Evolutionary conservation across 1,140 invertebrate genomes (phyloP).

Genomic region (Odontomachus brunneus): DNA sequence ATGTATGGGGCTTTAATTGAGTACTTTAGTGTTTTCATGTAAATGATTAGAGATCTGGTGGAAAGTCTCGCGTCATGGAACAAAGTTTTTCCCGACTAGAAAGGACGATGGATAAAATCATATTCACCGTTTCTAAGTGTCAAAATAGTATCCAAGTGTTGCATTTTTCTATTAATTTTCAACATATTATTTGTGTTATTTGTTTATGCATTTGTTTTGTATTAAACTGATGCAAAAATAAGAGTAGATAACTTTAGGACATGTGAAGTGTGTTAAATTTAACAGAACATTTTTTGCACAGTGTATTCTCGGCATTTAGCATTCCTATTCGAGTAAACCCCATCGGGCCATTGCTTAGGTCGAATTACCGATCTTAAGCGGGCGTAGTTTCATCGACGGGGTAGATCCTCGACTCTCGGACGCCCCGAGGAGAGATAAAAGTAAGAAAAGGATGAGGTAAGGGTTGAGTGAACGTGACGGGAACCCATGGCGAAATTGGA

Average conservation of each 20-base stretch:
- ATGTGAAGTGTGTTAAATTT: background rate
- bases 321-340: background rate
- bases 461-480: slow-evolving; percentile 21
- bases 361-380: slow-evolving; percentile 5
- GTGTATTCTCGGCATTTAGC: background rate
- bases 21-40: background rate
- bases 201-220: no score
- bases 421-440: slow-evolving; percentile 35
- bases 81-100: no score
- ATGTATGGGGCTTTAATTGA: background rate
- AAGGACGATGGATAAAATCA: no score
- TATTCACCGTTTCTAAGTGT: no score
- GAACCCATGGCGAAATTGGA: slow-evolving; percentile 23
- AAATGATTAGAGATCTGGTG: background rate
- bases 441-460: background rate
- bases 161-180: no score
- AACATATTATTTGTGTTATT: no score
- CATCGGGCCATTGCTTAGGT: slow-evolving; percentile 2
- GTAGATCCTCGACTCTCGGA: slow-evolving; percentile 5
- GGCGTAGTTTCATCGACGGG: background rate
- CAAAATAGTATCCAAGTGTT: no score
- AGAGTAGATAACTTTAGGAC: no score
- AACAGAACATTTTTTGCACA: background rate
- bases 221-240: no score
- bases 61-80: background rate